phyloP scores from a whole-genome alignment of 23 tunicate species.

The Ascidia mentula region DNA sequence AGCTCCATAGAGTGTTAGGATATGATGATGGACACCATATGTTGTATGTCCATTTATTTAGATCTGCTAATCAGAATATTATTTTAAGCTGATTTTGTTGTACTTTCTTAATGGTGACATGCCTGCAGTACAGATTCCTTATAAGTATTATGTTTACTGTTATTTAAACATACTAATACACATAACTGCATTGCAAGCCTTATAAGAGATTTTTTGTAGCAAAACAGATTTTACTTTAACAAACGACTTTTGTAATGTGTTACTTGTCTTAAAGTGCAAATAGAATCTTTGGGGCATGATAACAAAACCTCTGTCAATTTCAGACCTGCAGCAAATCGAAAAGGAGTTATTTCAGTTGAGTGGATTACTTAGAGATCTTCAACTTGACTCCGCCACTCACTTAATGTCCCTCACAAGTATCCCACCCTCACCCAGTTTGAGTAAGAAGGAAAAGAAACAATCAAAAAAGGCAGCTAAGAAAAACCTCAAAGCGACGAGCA shows the following conservation, averaged over 20 bases:
- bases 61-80: neutral
- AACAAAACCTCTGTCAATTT: neutral
- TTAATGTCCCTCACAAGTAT: slow-evolving; percentile 18
- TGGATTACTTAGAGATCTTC: neutral
- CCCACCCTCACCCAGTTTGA: slow-evolving; percentile 19
- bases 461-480: slow-evolving; percentile 81
- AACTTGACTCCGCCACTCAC: slow-evolving; percentile 14
- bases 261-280: neutral
- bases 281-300: neutral
- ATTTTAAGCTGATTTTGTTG: no score
- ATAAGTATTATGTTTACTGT: neutral
- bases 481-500: slow-evolving; percentile 14
- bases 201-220: no score
- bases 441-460: slow-evolving; percentile 74
- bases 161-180: no score
- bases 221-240: no score
- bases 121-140: neutral
- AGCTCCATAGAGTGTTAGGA: neutral
- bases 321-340: neutral
- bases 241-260: no score
- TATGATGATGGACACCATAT: neutral
- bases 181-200: no score
- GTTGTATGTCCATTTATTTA: neutral
- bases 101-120: neutral
- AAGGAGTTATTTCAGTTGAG: neutral